Evolutionary conservation across 2,888 invertebrate genomes (phyloP).

Genomic region (Seira sanloemensis): DNA sequence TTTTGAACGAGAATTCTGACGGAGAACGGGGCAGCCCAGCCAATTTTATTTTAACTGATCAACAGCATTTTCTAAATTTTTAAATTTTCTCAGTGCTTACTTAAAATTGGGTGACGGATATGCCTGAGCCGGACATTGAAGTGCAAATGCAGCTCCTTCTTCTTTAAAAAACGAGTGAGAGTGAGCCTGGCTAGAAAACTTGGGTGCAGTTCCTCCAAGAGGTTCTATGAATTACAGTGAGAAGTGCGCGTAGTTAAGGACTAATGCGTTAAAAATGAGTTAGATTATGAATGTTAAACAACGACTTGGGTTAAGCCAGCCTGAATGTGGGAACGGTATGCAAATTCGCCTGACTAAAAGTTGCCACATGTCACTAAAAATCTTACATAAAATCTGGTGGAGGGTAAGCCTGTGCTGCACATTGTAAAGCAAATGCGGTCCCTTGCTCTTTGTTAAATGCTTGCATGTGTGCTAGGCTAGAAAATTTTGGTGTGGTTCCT

Average conservation of each 20-base stretch:
- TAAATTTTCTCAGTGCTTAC: slow-evolving; percentile 51
- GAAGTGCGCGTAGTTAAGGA: slow-evolving; percentile 74
- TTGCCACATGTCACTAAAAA: background rate
- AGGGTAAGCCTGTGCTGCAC: slow-evolving; percentile 74
- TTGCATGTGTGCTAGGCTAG: slow-evolving; percentile 78
- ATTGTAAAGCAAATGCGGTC: slow-evolving; percentile 74
- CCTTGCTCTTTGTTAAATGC: slow-evolving; percentile 67
- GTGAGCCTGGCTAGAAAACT: slow-evolving; percentile 73
- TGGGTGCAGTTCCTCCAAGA: slow-evolving; percentile 73
- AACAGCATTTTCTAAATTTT: background rate
- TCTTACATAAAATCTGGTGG: slow-evolving; percentile 73
- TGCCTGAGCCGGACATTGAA: slow-evolving; percentile 72
- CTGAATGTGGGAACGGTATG: slow-evolving; percentile 40
- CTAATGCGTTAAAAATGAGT: background rate
- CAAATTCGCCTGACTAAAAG: background rate
- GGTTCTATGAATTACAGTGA: slow-evolving; percentile 75
- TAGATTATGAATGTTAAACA: slow-evolving; percentile 69
- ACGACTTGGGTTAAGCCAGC: background rate
- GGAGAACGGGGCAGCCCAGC: slow-evolving; percentile 4
- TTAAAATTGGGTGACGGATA: slow-evolving; percentile 72
- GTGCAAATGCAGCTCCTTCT: slow-evolving; percentile 64
- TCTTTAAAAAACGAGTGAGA: slow-evolving; percentile 72
- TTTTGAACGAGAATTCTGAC: background rate
- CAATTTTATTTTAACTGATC: background rate
- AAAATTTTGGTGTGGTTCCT: slow-evolving; percentile 82